Conservation (phyloP, 2,113 vertebrate genomes). For the Danionella cerebrum region DNA sequence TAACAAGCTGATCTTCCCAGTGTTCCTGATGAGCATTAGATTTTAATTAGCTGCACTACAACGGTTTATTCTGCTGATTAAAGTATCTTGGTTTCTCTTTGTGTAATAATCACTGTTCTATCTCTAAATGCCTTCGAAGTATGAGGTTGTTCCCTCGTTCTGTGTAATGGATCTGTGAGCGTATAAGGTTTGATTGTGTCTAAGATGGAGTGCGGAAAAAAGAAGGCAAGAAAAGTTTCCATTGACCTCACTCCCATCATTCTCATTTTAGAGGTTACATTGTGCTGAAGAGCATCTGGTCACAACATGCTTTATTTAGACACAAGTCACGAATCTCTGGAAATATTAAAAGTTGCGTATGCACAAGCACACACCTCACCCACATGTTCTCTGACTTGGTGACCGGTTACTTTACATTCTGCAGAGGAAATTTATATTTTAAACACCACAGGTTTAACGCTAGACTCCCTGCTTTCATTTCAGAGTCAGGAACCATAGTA, state of each 20-base stretch:
- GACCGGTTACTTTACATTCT: neutral
- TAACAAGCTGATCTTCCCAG: slow-evolving; percentile 19
- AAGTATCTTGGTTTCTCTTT: slow-evolving; percentile 18
- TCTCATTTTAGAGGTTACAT: neutral
- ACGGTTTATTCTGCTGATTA: slow-evolving; percentile 36
- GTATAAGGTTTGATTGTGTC: slow-evolving; percentile 2
- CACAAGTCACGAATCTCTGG: neutral
- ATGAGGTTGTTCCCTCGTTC: neutral
- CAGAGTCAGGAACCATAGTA: neutral
- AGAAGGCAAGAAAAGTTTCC: neutral
- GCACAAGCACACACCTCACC: neutral
- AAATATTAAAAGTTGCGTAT: neutral
- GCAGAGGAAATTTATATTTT: slow-evolving; percentile 1
- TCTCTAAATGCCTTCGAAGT: neutral
- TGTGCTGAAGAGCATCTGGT: neutral
- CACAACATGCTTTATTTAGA: neutral
- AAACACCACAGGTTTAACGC: neutral
- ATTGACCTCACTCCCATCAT: neutral
- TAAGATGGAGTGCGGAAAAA: neutral
- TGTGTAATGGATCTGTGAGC: neutral
- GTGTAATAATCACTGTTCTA: slow-evolving; percentile 26
- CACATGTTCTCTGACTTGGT: neutral
- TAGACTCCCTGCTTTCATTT: neutral
- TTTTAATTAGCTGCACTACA: slow-evolving; percentile 35
- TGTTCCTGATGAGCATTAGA: slow-evolving; percentile 14